Base-by-base conservation (phyloP, 2,888 invertebrate species). In the Nasonia oneida region DNA sequence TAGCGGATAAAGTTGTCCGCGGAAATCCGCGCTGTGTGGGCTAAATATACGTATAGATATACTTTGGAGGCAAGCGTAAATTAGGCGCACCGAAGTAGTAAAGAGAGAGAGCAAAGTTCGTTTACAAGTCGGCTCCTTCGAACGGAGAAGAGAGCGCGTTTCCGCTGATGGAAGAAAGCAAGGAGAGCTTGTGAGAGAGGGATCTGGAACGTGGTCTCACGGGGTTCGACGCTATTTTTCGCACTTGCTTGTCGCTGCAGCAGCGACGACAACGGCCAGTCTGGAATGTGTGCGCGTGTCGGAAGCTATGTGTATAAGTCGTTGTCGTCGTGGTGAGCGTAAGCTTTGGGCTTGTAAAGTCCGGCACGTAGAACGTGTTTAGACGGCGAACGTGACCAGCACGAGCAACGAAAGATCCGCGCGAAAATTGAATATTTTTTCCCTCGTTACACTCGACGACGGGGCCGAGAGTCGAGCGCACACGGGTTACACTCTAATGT, bases 381-480 rank as follows among this genome's bases (percentile, higher is more conserved):
- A 64, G 64, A 64, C 64, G 64, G 29, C 29, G 64, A 29, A 64
- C 64, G 64, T 64, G 64, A 64, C 64, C 29, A 64, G 64, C 64
- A 64, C 64, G 23, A 23, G 29, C 64, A 64, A 64, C 29, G 64
- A 64, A 64, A 64, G 64, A 64, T 64, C 29, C 64, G 10, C 64
- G 64, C 64, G 64, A 64, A 64, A 64, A 64, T 64, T 64, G 64
- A 64, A 64, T 64, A 64, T 64, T 64, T 64, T 64, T 64, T 29
- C 29, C 64, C 64, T 64, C 64, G 64, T 64, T 64, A 64, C 64
- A 29, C 64, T 10, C 12, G 29, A 3, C 29, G 10, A 29, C 29
- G 29, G 29, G 29, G 29, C 29, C 29, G 29, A 29, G 29, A 23
- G 64, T 64, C 64, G 29, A 29, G 29, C 14, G 8, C 12, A 12